A percentile compares a stretch with the other conserved stretches of the same genome.
These are phyloP conservation scores for Erpornis zantholeuca DNA, from an alignment of 2,113 vertebrate species.

Conservation along the genomic window DNA sequence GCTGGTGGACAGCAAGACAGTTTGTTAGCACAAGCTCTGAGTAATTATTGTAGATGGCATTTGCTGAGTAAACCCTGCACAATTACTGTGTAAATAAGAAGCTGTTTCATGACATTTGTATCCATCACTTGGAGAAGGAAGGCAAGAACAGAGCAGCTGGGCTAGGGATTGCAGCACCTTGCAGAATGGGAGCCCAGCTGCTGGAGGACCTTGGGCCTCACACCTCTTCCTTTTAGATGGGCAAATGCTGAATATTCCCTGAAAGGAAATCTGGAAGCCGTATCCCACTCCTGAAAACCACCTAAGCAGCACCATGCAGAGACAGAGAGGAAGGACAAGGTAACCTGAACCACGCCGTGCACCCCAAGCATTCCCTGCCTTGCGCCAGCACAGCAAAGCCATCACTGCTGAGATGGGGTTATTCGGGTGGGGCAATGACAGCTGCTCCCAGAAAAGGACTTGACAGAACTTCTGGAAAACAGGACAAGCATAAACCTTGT, in stretches of 20 bases:
- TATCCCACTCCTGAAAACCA: neutral
- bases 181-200: neutral
- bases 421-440: neutral
- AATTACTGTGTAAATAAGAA: conserved; percentile 64
- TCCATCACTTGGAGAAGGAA: neutral
- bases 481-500: neutral
- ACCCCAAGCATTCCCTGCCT: neutral
- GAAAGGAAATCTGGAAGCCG: neutral
- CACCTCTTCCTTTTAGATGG: neutral
- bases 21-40: conserved; percentile 8
- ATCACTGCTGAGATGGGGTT: neutral
- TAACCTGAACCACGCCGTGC: rapidly evolving
- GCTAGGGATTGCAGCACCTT: neutral
- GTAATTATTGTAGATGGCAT: conserved; percentile 55
- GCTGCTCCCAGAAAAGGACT: neutral
- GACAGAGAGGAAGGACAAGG: neutral
- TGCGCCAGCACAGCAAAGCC: neutral
- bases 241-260: neutral
- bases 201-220: neutral
- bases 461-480: neutral
- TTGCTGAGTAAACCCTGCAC: conserved; percentile 56
- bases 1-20: conserved; percentile 23
- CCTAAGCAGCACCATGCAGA: neutral
- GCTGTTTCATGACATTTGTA: conserved; percentile 34
- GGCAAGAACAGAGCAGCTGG: conserved; percentile 11